Base-by-base conservation (phyloP, 2,113 vertebrate species). In the Crotalus horridus region DNA sequence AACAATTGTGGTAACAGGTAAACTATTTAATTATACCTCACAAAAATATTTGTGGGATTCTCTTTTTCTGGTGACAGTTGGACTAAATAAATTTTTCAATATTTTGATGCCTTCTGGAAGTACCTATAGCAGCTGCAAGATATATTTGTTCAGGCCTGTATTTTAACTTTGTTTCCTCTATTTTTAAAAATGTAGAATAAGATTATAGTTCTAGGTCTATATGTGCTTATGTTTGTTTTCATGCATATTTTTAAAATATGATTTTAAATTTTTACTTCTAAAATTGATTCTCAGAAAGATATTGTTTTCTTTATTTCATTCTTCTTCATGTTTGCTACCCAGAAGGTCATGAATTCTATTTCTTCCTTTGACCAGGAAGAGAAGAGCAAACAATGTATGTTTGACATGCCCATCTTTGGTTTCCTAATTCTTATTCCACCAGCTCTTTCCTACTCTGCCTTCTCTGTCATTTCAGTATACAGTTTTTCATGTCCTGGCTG, bases 321-420 rank as follows among this genome's bases (percentile, higher is more conserved):
- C 56, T 33, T 55, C 15, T 94, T 94, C 91, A 55, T 12, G 0
- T 89, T 26, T 59, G 69, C 10, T 24, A 91, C 43, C 85, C 88
- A n/a, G 43, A 33, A 90, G 92, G 23, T 33, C 95, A 94, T 92
- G 6, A 26, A 89, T 61, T 89, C 29, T 46, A 46, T 94, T 94
- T 54, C 92, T 93, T 46, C 88, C 64, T 89, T 89, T 93, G 88
- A 90, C 53, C 89, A 94, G 93, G 23, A 87, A 92, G 91, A 95
- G 93, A 92, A 33, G 39, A 58, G 91, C 93, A 48, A 91, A 90
- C 81, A 5, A 61, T 55, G 26, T 54, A 89, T 74, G 81, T 91
- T 43, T 55, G 56, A 12, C 86, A 51, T 74, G 11, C 59, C 91
- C 17, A 86, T 94, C 0, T 0, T 96, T 43, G 1, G 59, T 24